Conservation (phyloP, 53 echinoderm and acorn worm genomes). For the Echinometra lucunter region DNA sequence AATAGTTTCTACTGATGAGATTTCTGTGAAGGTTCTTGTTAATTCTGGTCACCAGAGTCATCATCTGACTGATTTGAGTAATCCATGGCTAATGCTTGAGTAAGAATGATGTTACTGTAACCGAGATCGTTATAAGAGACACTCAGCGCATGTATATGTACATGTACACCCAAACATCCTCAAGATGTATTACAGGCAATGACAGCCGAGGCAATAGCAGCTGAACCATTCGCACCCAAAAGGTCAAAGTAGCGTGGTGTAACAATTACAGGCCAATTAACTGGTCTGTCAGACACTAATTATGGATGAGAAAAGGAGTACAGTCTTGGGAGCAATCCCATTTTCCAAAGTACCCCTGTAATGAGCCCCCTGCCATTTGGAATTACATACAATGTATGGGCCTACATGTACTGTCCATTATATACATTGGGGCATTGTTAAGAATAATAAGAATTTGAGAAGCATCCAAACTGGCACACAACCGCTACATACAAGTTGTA, state of each 20-base stretch:
- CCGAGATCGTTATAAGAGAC: not conserved
- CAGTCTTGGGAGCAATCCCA: slow-evolving; percentile 20
- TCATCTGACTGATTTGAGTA: not conserved
- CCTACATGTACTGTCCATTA: not conserved
- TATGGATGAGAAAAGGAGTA: slow-evolving; percentile 23
- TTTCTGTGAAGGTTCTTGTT: too few relatives aligned
- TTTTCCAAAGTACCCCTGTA: not conserved
- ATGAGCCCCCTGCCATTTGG: slow-evolving; percentile 24
- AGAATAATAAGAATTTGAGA: not conserved
- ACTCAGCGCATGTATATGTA: not conserved
- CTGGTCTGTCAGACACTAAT: slow-evolving; percentile 42
- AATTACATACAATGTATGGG: not conserved
- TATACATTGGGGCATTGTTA: not conserved
- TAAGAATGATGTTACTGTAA: not conserved
- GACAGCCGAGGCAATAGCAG: too few relatives aligned
- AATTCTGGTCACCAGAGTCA: not conserved
- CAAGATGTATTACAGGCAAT: not conserved
- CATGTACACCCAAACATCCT: not conserved
- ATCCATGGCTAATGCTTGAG: not conserved
- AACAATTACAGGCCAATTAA: slow-evolving; percentile 58
- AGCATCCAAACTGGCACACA: not conserved
- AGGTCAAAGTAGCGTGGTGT: slow-evolving; percentile 23
- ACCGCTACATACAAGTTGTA: not conserved
- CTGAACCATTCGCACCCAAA: not conserved
- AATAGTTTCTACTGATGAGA: too few relatives aligned